Evolutionary conservation across 2,797 vertebrate genomes (phyloP).

Genomic region (Paedocypris micromegethes): DNA sequence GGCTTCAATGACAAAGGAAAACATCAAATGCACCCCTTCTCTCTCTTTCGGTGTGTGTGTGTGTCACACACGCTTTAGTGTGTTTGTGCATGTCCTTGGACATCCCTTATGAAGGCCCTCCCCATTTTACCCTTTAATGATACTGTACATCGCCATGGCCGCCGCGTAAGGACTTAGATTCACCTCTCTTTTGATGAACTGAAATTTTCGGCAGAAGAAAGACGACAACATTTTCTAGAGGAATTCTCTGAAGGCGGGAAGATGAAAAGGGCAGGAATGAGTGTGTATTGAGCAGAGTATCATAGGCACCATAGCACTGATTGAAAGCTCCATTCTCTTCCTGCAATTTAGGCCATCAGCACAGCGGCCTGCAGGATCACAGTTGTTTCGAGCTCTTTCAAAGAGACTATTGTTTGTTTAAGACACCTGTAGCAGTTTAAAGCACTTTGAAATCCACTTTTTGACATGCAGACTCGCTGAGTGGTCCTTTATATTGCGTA

Average conservation of each 20-base stretch:
- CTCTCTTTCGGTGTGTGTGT: conserved; percentile 53
- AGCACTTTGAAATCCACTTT: conserved; percentile 30
- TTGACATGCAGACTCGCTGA: conserved; percentile 8
- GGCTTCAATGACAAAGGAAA: conserved; percentile 76
- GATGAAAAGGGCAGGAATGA: conserved; percentile 89
- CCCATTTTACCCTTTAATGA: conserved; percentile 64
- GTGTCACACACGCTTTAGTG: conserved; percentile 32
- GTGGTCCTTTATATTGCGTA: not conserved
- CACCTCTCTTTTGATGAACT: conserved; percentile 93
- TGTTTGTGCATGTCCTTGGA: conserved; percentile 36
- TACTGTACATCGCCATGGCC: conserved; percentile 66
- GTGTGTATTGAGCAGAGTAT: conserved; percentile 74
- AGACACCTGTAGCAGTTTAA: conserved; percentile 40
- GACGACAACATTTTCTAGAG: conserved; percentile 68
- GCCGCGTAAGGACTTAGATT: conserved; percentile 79
- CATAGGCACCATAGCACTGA: conserved; percentile 73
- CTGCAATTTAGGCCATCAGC: conserved; percentile 77
- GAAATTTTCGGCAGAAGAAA: conserved; percentile 87
- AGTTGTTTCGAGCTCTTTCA: conserved; percentile 70
- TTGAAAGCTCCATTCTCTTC: conserved; percentile 77
- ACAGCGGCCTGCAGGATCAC: conserved; percentile 65
- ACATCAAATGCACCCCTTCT: conserved; percentile 84
- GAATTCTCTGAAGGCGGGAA: conserved; percentile 83
- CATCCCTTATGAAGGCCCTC: conserved; percentile 42
- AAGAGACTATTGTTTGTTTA: conserved; percentile 43